Base-by-base conservation (phyloP, 1,140 invertebrate species). In the Stenopsyche tienmushanensis region DNA sequence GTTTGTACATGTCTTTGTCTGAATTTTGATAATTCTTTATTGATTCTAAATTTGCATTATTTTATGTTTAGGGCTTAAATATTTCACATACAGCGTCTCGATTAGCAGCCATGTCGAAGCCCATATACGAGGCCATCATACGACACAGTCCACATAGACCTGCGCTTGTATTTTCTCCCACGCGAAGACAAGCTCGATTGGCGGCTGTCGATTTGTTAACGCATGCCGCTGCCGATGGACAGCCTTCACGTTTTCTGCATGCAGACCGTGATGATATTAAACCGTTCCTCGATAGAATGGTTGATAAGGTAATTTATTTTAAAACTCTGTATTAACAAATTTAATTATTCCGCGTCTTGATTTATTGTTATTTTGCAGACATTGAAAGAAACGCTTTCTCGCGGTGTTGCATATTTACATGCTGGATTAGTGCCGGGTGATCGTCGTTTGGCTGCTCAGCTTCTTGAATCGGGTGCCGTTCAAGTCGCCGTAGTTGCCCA, bases 361-460 rank as follows among this genome's bases (percentile, higher is more conserved):
- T 39, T 64, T 18, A 18, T 25, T 62, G 39, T 68, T 52, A 60
- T 66, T 69, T 71, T 76, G 25, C 70, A 86, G 78, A 93, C 91
- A 23, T 73, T 96, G 24, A 90, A 88, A 67, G 93, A 96, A 74
- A 95, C 93, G 0, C 74, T 97, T 0, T 84, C 87, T 0, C 93
- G 96, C 77, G 98, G 98, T 53, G 96, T 99, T 34, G 97, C 93
- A 1, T 99, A 97, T 79, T 82, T 99, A 10, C 97, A 99, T 77
- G 97, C 98, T 82, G 97, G 97, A 7, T 81, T 98, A 2, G 88
- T 87, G 2, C 73, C 85, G 0, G 84, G 87, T 24, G 98, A 99
- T 82, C 82, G 91, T 54, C 86, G 90, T 25, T 80, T 98, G 29
- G 94, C 99, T 1, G 92, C 98, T 73, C 90, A 96, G 74, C 80